A percentile compares a stretch with the other conserved stretches of the same genome.
These are phyloP conservation scores for Platysteira castanea DNA, from an alignment of 2,113 vertebrate species.

Conservation along the genomic window DNA sequence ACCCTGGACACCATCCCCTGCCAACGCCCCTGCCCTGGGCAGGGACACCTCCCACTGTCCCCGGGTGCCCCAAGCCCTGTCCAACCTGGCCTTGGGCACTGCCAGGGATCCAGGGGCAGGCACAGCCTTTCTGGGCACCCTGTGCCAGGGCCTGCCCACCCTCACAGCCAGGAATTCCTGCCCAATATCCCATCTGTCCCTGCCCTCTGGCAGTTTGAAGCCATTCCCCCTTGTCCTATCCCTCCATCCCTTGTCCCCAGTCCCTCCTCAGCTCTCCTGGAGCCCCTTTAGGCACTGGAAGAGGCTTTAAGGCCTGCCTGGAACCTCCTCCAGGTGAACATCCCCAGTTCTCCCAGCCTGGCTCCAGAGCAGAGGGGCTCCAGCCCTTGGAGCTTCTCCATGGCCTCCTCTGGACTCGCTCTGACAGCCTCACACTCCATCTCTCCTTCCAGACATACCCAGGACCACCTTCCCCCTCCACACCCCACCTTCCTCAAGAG, in stretches of 20 bases:
- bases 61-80: fast-evolving
- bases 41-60: fast-evolving
- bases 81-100: neutral
- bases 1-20: neutral
- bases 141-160: fast-evolving
- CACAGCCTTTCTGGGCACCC: neutral
- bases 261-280: neutral
- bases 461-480: neutral
- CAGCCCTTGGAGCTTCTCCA: fast-evolving
- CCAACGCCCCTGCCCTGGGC: neutral
- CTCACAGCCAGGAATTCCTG: fast-evolving
- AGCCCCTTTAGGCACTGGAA: fast-evolving
- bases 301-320: neutral
- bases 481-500: neutral
- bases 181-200: neutral
- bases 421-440: neutral
- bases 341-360: neutral
- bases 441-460: neutral
- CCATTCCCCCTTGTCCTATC: neutral
- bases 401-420: fast-evolving
- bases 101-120: neutral
- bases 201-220: neutral
- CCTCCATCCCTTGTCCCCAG: neutral
- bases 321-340: neutral
- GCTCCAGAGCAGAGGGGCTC: neutral